Conservation (phyloP, 2,888 invertebrate species). For the Drosophila acutilabella region DNA sequence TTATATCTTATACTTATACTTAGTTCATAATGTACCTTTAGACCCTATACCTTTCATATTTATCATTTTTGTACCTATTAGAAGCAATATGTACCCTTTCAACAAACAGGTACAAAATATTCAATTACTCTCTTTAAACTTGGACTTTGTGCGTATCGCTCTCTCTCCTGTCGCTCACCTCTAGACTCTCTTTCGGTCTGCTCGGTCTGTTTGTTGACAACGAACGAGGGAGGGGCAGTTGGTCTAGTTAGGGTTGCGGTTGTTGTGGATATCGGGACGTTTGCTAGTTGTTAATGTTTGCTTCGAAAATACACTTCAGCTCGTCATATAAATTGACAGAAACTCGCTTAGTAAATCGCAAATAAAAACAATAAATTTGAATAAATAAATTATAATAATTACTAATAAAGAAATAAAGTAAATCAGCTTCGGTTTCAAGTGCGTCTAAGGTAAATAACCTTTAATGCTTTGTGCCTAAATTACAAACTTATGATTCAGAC, state of each 20-base stretch:
- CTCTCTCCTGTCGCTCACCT: slow-evolving; percentile 7
- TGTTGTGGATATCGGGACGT: slow-evolving; percentile 75
- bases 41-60: not conserved
- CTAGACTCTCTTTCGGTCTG: not conserved
- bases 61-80: not conserved
- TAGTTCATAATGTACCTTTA: not conserved
- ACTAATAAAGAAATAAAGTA: not conserved
- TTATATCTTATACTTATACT: too few relatives aligned
- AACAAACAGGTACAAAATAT: not conserved
- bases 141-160: slow-evolving; percentile 44
- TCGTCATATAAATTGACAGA: slow-evolving; percentile 42
- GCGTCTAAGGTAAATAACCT: slow-evolving; percentile 32
- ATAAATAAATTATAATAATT: not conserved
- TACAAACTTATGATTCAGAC: slow-evolving; percentile 20
- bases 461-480: not conserved
- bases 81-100: not conserved
- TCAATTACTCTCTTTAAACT: not conserved
- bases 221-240: slow-evolving; percentile 44
- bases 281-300: slow-evolving; percentile 65
- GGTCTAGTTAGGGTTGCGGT: slow-evolving; percentile 78
- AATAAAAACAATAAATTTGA: slow-evolving; percentile 5
- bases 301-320: slow-evolving; percentile 67
- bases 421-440: slow-evolving; percentile 1
- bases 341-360: slow-evolving; percentile 22
- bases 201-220: slow-evolving; percentile 47